Evolutionary conservation across 2,797 vertebrate species (phyloP), one percentile per base, ranked within the genome.

Genomic region (Acipenser oxyrinchus): DNA sequence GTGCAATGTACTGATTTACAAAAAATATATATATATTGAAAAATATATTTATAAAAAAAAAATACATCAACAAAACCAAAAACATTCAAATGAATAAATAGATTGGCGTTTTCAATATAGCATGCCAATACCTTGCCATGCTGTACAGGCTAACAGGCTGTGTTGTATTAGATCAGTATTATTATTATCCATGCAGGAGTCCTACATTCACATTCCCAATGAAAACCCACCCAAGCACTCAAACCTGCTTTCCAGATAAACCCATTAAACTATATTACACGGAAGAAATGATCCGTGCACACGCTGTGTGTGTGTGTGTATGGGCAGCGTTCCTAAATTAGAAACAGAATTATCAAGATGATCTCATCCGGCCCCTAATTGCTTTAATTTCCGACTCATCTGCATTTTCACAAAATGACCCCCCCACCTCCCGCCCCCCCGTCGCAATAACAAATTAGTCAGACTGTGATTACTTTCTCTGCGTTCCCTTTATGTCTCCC

Each of bases 271-370:
- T 55, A 9, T 55, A 55, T 55, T 8, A 55, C 52, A 55, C n/a
- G 52, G 52, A 4, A 55, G 3, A 55, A 55, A 8, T n/a, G 52
- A 55, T 55, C 6, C 4, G 6, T 55, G 52, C 52, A 55, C 6
- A n/a, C 52, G 9, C 9, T 10, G 52, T 55, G 52, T 55, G 9
- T 37, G 23, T 37, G 23, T 37, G 8, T 8, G 52, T 53, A 7
- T 8, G 52, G 15, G 59, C 51, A 53, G 51, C 3, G 9, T 51
- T 8, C 13, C 11, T 15, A 72, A 75, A 70, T 74, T 73, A 72
- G 71, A 71, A 67, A 72, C 69, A 74, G 75, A 78, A 72, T 69
- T 66, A 75, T 81, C 75, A 74, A 74, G 63, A 55, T 55, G 67
- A 66, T 62, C 66, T 70, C 64, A 66, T 65, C 53, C 52, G 74